Percentiles rank a stretch among this genome's conserved stretches.
phyloP scores from a whole-genome alignment of 2,113 vertebrate genomes.

The Campylorhamphus procurvoides region DNA sequence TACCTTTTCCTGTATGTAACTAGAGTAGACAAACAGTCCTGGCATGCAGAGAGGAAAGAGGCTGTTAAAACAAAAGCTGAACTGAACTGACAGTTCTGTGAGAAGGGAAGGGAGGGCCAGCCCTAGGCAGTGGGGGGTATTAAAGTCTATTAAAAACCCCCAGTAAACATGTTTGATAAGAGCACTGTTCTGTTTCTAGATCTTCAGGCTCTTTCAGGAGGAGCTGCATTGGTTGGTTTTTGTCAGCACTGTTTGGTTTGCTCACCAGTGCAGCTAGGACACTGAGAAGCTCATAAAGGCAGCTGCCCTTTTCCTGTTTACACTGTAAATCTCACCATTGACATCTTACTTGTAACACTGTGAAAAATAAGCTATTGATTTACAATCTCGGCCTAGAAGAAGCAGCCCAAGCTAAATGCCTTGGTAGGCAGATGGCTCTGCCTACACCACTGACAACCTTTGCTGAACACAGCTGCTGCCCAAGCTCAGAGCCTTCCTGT shows the following conservation, averaged over 20 bases:
- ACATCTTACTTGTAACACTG: not conserved
- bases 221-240: not conserved
- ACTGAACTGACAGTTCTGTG: not conserved
- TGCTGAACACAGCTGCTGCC: slow-evolving; percentile 35
- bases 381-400: slow-evolving; percentile 18
- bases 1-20: slow-evolving; percentile 10
- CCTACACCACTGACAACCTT: slow-evolving; percentile 30
- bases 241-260: not conserved
- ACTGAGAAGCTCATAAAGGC: not conserved
- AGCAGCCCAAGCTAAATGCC: slow-evolving; percentile 2
- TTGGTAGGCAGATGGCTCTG: slow-evolving; percentile 55
- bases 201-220: not conserved
- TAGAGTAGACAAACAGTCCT: not conserved
- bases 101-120: slow-evolving; percentile 26
- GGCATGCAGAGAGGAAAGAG: not conserved
- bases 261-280: not conserved
- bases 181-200: not conserved
- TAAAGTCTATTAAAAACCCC: not conserved
- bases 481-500: slow-evolving; percentile 38
- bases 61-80: slow-evolving; percentile 1
- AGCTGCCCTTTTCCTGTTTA: slow-evolving; percentile 29
- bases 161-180: not conserved
- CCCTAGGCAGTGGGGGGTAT: not conserved
- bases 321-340: not conserved
- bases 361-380: slow-evolving; percentile 11